Evolutionary conservation across 2,113 vertebrate species (phyloP).

Genomic region (Cygnus buccinator): DNA sequence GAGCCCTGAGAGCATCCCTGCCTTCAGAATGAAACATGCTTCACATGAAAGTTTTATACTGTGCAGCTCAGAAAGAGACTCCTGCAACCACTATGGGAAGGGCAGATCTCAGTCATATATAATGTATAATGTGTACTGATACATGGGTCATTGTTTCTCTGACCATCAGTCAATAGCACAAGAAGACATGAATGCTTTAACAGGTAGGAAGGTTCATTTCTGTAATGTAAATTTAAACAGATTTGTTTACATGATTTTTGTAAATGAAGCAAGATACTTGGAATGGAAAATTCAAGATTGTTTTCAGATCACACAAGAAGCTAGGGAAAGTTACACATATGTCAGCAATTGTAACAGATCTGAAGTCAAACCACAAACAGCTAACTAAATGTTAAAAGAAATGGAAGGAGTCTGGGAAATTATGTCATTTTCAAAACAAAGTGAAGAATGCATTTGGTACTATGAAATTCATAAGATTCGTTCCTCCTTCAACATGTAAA

Average conservation of each 20-base stretch:
- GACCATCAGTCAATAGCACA: not conserved
- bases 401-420: not conserved
- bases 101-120: not conserved
- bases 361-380: not conserved
- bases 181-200: not conserved
- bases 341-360: not conserved
- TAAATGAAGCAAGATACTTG: not conserved
- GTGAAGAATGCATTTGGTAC: not conserved
- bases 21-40: not conserved
- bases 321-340: not conserved
- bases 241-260: not conserved
- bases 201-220: not conserved
- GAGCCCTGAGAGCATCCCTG: rapidly evolving
- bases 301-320: not conserved
- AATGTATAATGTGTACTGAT: not conserved
- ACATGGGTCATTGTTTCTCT: not conserved
- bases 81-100: not conserved
- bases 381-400: not conserved
- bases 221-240: not conserved
- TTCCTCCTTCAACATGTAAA: not conserved
- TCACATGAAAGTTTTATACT: not conserved
- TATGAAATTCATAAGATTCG: not conserved
- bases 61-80: not conserved
- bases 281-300: not conserved
- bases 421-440: not conserved